These are phyloP conservation scores for Alentia gelatinosa DNA, from an alignment of 2,888 invertebrate genomes.

Conservation along the genomic window DNA sequence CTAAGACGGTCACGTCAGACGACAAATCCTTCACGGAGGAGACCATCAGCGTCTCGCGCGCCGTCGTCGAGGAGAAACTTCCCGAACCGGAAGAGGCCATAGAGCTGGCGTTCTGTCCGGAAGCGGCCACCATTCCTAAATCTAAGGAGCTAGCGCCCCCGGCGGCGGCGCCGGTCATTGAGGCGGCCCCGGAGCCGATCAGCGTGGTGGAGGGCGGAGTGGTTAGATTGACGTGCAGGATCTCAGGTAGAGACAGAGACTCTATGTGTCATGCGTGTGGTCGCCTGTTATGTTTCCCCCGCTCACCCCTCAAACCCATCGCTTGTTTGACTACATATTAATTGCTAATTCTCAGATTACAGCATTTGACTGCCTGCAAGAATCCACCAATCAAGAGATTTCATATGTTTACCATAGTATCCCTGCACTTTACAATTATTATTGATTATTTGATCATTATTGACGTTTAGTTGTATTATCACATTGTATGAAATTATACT, in stretches of 20 bases:
- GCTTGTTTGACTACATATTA: background rate
- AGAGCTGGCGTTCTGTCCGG: background rate
- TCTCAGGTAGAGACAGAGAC: constrained; percentile 53
- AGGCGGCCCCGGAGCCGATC: constrained; percentile 50
- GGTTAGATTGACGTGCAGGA: constrained; percentile 51
- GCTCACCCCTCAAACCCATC: background rate
- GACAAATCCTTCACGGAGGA: constrained; percentile 15
- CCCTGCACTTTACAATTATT: too few species aligned
- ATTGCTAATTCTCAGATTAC: background rate
- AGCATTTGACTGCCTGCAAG: background rate
- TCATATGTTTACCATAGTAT: background rate
- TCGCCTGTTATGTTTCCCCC: background rate
- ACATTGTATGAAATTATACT: background rate
- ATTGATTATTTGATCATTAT: too few species aligned
- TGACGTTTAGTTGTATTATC: too few species aligned
- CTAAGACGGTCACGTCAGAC: background rate
- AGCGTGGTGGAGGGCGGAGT: constrained; percentile 50
- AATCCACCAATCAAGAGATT: background rate
- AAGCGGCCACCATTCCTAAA: background rate
- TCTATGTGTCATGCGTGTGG: background rate
- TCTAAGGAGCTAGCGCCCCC: background rate
- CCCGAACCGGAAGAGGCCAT: background rate
- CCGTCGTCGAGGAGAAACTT: background rate
- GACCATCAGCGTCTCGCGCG: background rate
- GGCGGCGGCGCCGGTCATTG: constrained; percentile 1